Conservation (phyloP, 2,888 invertebrate genomes). For the Terebella lapidaria region DNA sequence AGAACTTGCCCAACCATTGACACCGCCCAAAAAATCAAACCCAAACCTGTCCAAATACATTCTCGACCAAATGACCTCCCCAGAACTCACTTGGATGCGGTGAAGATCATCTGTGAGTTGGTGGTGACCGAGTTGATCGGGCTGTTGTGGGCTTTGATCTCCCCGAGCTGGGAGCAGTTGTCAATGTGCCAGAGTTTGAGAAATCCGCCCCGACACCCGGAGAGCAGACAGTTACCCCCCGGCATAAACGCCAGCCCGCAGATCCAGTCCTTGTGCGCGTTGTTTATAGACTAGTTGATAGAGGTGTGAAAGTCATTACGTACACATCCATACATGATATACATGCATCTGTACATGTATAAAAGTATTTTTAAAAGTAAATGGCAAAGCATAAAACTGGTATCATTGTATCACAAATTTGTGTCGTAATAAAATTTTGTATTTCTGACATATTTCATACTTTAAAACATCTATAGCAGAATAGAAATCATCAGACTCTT, state of each 20-base stretch:
- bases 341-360: no score
- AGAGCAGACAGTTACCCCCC: conserved; percentile 61
- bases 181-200: conserved; percentile 72
- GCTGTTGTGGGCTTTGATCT: conserved; percentile 65
- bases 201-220: conserved; percentile 72
- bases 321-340: neutral
- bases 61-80: no score
- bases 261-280: conserved; percentile 84
- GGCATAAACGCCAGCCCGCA: conserved; percentile 66
- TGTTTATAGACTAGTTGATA: conserved; percentile 63
- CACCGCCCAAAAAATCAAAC: neutral
- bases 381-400: no score
- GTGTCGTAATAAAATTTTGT: no score
- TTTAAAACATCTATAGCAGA: no score
- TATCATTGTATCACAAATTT: no score
- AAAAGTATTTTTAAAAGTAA: no score
- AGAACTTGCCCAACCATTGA: no score
- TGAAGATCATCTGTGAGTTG: conserved; percentile 66
- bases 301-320: neutral
- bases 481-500: neutral
- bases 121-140: conserved; percentile 68
- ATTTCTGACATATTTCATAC: no score
- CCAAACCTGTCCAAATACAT: no score
- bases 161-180: conserved; percentile 64
- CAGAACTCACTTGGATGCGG: conserved; percentile 78